phyloP scores from a whole-genome alignment of 2,797 vertebrate species.

The Poeciliopsis turneri region DNA sequence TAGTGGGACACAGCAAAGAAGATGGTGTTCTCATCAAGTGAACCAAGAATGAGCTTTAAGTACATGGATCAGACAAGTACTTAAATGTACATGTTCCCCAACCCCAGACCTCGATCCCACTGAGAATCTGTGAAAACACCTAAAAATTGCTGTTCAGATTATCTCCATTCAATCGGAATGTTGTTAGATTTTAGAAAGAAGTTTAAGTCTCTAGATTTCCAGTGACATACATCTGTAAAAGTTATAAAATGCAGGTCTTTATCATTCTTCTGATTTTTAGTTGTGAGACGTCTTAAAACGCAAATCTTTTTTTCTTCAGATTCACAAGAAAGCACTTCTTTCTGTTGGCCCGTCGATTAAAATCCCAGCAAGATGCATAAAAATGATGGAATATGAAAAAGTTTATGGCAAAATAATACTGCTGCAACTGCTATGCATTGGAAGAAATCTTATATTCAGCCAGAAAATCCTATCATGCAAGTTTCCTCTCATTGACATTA shows the following conservation, averaged over 20 bases:
- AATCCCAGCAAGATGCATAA: no score
- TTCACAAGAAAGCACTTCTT: not conserved
- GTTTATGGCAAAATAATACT: not conserved
- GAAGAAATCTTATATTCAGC: not conserved
- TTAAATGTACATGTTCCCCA: not conserved
- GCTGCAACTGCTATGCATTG: not conserved
- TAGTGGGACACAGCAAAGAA: not conserved
- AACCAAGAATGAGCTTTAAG: not conserved
- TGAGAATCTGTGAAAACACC: not conserved
- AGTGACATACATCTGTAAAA: not conserved
- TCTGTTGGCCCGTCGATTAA: not conserved
- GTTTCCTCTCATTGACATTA: not conserved
- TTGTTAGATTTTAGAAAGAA: not conserved
- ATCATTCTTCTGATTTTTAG: not conserved
- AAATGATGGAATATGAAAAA: not conserved
- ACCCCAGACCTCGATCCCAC: not conserved
- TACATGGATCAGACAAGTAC: no score
- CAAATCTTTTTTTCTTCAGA: no score
- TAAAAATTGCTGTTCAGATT: not conserved
- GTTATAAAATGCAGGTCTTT: not conserved
- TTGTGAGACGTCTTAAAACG: not conserved
- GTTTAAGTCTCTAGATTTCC: not conserved
- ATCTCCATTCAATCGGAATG: not conserved
- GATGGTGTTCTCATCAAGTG: not conserved
- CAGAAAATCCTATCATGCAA: not conserved